phyloP scores from a whole-genome alignment of 2,888 invertebrate genomes.

The Prosapia bicincta region DNA sequence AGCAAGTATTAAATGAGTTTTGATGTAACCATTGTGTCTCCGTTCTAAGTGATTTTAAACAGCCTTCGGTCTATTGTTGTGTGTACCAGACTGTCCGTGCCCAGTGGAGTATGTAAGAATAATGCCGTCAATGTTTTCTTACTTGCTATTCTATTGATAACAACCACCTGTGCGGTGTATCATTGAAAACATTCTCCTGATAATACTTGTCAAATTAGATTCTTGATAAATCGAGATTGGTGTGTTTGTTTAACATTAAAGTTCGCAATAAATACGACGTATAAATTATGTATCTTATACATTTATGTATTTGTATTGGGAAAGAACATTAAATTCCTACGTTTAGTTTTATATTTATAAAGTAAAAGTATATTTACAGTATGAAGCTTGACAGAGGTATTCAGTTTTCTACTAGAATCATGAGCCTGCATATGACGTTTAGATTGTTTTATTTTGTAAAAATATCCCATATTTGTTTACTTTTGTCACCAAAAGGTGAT shows the following conservation, averaged over 20 bases:
- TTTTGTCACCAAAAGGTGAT: no score
- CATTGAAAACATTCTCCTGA: neutral
- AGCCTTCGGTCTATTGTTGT: neutral
- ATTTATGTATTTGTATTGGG: neutral
- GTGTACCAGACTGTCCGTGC: neutral
- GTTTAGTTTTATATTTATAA: no score
- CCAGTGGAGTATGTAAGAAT: neutral
- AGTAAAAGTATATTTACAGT: no score
- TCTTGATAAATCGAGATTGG: neutral
- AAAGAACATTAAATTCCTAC: no score
- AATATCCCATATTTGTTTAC: no score
- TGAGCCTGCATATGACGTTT: no score
- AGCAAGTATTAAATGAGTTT: no score
- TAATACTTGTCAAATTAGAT: neutral
- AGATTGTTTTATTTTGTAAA: no score
- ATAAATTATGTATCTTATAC: neutral
- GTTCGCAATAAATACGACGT: neutral
- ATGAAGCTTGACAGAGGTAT: no score
- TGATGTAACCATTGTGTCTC: neutral
- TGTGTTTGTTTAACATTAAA: neutral
- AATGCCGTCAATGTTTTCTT: neutral
- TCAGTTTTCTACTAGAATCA: no score
- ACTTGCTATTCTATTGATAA: neutral
- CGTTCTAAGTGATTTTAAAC: no score
- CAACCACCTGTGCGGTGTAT: neutral